Base-by-base conservation (phyloP, 2,113 vertebrate species). In the Cottus gobio region DNA sequence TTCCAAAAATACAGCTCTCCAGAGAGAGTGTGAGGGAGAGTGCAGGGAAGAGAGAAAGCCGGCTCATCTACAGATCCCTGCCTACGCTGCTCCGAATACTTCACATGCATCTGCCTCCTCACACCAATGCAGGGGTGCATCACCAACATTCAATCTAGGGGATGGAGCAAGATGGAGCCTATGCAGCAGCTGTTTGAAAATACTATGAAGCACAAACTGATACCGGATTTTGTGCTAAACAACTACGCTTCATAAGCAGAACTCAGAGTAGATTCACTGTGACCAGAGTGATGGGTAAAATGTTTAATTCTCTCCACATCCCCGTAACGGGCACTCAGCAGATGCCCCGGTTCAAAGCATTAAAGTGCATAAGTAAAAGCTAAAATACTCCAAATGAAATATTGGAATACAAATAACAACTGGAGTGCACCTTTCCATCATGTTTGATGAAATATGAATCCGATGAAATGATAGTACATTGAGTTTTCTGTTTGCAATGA, bases 1-100 rank as follows among this genome's bases (percentile, higher is more conserved):
- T 83, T 93, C 90, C 91, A 93, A 89, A 94, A 92, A 93, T 92
- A 93, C 71, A 75, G 77, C 54, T 71, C 80, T 77, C 86, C 70
- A 84, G 76, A 90, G 82, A 85, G 67, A 26, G 70, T 64, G 81
- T 48, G 68, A 77, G 64, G 28, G 48, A 67, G 44, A 31, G 36
- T 63, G 11, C 22, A 24, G n/a, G 62, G n/a, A 12, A 12, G 62
- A 31, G 46, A 60, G 50, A 52, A 60, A 50, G 13, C 34, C 0
- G 81, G 72, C 80, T 85, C 60, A 18, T 89, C 71, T 83, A 74
- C 80, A 87, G 77, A 85, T 79, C 84, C 36, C 81, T 79, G 75
- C 86, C 86, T 73, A 87, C 79, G 42, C 86, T 80, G 63, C 79
- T 78, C 69, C 71, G 31, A 85, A 78, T 86, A 62, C 77, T 79